phyloP scores from a whole-genome alignment of 92 coral and sea anemone genomes.

The Montipora capitata region DNA sequence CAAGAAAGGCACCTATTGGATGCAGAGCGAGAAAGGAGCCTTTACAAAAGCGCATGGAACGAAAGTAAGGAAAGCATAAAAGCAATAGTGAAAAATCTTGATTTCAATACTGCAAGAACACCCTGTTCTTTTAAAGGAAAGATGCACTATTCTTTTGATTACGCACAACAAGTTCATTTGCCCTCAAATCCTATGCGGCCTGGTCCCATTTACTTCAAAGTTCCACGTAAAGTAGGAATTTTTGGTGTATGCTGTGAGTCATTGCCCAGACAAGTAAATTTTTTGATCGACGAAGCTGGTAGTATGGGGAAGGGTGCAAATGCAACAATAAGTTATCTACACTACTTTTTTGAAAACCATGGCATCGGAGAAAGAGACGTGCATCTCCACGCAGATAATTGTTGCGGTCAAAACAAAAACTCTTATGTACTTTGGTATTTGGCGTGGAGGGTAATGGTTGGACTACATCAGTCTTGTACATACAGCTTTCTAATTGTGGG shows the following conservation, averaged over 20 bases:
- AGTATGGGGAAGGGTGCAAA: slow-evolving; percentile 48
- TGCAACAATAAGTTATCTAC: slow-evolving; percentile 44
- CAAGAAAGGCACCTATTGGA: not conserved
- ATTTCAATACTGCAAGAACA: slow-evolving; percentile 7
- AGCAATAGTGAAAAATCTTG: not conserved
- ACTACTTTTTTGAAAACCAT: slow-evolving; percentile 36
- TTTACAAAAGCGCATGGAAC: slow-evolving; percentile 6
- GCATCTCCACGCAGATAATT: slow-evolving; percentile 50
- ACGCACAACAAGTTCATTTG: slow-evolving; percentile 64
- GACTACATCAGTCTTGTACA: slow-evolving; percentile 7
- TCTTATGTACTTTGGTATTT: slow-evolving; percentile 48
- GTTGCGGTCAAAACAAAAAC: slow-evolving; percentile 55
- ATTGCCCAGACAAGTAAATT: slow-evolving; percentile 57
- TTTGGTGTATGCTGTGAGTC: slow-evolving; percentile 70
- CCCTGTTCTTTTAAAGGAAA: slow-evolving; percentile 20
- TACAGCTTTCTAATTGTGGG: slow-evolving; percentile 44
- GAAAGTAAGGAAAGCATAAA: not conserved
- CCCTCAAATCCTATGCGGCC: slow-evolving; percentile 74
- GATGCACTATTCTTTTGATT: slow-evolving; percentile 70
- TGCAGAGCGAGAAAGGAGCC: not conserved
- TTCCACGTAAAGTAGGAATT: slow-evolving; percentile 58
- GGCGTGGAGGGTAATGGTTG: slow-evolving; percentile 37
- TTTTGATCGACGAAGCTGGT: slow-evolving; percentile 45
- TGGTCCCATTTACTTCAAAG: slow-evolving; percentile 19
- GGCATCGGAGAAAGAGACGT: slow-evolving; percentile 56